Conservation (phyloP, 2,888 invertebrate species). For the Caenorhabditis wallacei region DNA sequence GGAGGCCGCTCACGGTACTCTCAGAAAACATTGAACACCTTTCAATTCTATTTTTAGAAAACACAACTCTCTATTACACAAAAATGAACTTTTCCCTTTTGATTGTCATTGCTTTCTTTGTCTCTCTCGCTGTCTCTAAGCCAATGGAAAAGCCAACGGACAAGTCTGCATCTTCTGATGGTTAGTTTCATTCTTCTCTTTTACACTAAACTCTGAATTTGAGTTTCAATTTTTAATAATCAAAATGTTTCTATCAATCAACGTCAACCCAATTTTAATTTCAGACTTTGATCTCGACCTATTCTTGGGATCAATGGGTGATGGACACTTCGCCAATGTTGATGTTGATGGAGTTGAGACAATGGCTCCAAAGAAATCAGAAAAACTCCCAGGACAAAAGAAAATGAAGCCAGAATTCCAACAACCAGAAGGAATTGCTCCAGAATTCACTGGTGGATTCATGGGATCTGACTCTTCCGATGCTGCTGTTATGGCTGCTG, state of each 20-base stretch:
- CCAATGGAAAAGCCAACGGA: slow-evolving; percentile 42
- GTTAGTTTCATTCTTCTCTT: slow-evolving; percentile 28
- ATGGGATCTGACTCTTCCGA: slow-evolving; percentile 33
- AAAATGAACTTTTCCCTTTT: slow-evolving; percentile 58
- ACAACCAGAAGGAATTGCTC: slow-evolving; percentile 56
- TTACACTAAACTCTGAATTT: neutral
- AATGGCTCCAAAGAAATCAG: slow-evolving; percentile 64
- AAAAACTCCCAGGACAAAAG: slow-evolving; percentile 66
- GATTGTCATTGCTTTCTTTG: slow-evolving; percentile 44
- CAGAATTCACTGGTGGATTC: slow-evolving; percentile 62
- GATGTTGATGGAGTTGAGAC: slow-evolving; percentile 69
- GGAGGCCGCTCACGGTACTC: slow-evolving; percentile 45
- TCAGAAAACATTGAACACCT: slow-evolving; percentile 49
- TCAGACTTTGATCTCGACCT: slow-evolving; percentile 44
- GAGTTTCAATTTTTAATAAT: neutral
- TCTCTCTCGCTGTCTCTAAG: slow-evolving; percentile 45
- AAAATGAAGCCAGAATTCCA: slow-evolving; percentile 56
- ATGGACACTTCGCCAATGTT: slow-evolving; percentile 67
- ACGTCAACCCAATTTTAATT: neutral
- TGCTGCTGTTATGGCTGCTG: slow-evolving; percentile 41
- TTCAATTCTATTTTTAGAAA: slow-evolving; percentile 52
- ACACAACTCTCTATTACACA: slow-evolving; percentile 5
- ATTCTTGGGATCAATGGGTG: slow-evolving; percentile 56
- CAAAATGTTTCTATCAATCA: neutral
- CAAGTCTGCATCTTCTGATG: slow-evolving; percentile 22